These are phyloP conservation scores for Aphis craccivora DNA, from an alignment of 1,140 invertebrate species.

Conservation along the genomic window DNA sequence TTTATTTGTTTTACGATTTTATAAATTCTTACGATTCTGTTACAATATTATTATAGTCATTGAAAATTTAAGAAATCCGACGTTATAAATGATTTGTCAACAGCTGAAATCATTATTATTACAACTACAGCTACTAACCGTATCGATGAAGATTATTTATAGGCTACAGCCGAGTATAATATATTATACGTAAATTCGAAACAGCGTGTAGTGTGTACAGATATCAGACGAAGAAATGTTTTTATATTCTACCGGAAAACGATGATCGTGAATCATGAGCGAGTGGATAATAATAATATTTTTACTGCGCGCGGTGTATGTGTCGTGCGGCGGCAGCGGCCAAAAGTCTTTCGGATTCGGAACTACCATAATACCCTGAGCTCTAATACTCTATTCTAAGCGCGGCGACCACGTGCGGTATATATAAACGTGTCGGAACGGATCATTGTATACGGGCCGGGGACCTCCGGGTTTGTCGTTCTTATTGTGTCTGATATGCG, in stretches of 20 bases:
- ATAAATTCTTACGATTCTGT: background rate
- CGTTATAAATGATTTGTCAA: background rate
- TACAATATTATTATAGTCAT: background rate
- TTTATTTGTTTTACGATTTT: background rate
- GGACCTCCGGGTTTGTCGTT: slow-evolving; percentile 13
- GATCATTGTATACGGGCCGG: background rate
- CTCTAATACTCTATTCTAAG: background rate
- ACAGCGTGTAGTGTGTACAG: too few species aligned
- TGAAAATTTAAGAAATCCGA: background rate
- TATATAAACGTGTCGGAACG: slow-evolving; percentile 40
- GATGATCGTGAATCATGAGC: background rate
- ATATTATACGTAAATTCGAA: background rate
- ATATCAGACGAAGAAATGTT: background rate
- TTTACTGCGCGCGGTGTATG: background rate
- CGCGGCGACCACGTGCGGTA: background rate
- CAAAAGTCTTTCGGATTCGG: background rate
- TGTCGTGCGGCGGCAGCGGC: slow-evolving; percentile 7
- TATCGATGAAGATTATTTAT: background rate
- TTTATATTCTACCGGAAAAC: slow-evolving; percentile 4
- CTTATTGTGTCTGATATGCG: background rate
- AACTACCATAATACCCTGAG: background rate
- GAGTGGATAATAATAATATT: slow-evolving; percentile 2
- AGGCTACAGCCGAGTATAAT: background rate
- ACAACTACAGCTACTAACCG: background rate
- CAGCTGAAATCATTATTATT: background rate